Conservation (phyloP, 2,888 invertebrate genomes). For the Acleris literana region DNA sequence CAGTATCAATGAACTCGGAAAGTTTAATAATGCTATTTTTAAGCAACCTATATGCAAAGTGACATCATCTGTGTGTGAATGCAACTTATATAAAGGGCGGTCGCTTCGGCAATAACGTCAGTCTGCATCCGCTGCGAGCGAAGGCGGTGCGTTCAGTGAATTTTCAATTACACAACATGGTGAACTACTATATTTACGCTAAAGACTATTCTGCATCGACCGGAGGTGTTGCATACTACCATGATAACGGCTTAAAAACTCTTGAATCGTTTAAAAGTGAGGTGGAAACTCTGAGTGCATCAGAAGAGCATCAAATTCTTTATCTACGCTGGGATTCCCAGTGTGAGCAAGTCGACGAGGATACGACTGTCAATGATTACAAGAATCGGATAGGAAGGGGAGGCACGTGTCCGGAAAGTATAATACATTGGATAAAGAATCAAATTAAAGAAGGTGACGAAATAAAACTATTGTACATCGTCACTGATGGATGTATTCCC, state of each 20-base stretch:
- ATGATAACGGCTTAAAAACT: constrained; percentile 44
- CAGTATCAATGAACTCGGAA: too few relatives aligned
- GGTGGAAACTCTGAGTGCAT: constrained; percentile 41
- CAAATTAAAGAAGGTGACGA: constrained; percentile 37
- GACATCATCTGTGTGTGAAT: too few relatives aligned
- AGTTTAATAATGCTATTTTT: too few relatives aligned
- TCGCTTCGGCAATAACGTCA: too few relatives aligned
- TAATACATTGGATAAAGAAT: constrained; percentile 40
- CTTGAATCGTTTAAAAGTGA: constrained; percentile 44
- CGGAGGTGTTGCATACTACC: constrained; percentile 38
- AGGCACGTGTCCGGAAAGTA: constrained; percentile 39
- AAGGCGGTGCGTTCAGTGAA: too few relatives aligned
- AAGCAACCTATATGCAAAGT: too few relatives aligned
- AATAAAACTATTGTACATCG: constrained; percentile 32
- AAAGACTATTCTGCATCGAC: constrained; percentile 39
- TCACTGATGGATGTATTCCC: constrained; percentile 50
- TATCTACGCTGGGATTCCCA: constrained; percentile 49
- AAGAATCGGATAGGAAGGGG: not conserved
- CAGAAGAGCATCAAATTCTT: constrained; percentile 43
- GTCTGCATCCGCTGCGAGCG: too few relatives aligned
- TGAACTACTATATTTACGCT: constrained; percentile 27
- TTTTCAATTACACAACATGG: not conserved
- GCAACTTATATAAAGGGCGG: too few relatives aligned
- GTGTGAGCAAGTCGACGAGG: constrained; percentile 46
- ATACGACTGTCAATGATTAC: constrained; percentile 35